Evolutionary conservation across 2,113 vertebrate genomes (phyloP).

Genomic region (Heliornis fulica): DNA sequence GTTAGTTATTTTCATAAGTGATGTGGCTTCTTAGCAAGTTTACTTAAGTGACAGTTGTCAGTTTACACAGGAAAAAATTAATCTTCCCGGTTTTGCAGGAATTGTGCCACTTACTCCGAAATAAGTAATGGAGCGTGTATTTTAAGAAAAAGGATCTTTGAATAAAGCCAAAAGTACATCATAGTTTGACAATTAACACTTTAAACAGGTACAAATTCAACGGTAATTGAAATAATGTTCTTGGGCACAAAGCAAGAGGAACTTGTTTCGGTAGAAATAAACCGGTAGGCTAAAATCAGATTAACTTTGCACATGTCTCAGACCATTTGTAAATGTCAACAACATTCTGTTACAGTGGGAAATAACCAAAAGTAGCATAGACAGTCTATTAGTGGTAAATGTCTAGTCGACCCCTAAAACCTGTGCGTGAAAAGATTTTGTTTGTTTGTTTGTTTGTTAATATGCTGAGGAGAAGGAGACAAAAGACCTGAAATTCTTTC

Average conservation of each 20-base stretch:
- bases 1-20: not conserved
- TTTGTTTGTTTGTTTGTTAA: not conserved
- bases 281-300: not conserved
- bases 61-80: not conserved
- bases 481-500: not conserved
- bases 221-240: not conserved
- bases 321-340: not conserved
- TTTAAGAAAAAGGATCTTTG: not conserved
- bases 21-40: not conserved
- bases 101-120: not conserved
- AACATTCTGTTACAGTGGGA: not conserved
- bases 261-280: constrained; percentile 8
- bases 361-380: not conserved
- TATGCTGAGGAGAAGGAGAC: not conserved
- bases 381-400: not conserved
- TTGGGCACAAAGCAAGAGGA: not conserved
- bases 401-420: not conserved
- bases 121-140: not conserved
- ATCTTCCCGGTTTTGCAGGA: not conserved
- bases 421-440: not conserved
- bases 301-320: not conserved
- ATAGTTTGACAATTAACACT: not conserved
- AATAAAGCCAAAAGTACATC: not conserved
- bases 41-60: not conserved
- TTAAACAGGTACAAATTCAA: constrained; percentile 9